Base-by-base conservation (phyloP, 2,888 invertebrate species). In the Perithous albicinctus region DNA sequence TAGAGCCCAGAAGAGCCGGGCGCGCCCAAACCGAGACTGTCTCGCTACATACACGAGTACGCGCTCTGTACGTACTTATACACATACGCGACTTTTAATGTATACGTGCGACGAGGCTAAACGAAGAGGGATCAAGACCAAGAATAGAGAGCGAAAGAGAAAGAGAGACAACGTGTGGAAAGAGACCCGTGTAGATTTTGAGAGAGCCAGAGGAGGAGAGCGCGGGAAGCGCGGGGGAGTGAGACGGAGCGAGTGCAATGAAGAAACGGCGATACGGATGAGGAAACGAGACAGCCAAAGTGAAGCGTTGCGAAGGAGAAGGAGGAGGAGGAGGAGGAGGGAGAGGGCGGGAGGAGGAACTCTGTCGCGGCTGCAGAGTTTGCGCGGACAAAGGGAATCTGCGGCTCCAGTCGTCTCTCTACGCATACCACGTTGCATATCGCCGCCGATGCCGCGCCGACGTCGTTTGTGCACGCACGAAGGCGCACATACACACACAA, bases 381-480 rank as follows among this genome's bases (percentile, higher is more conserved):
- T 92, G 91, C 90, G 91, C 90, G 90, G 90, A 92, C 92, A 92
- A 92, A 92, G 91, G 88, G 91, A 92, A 91, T 91, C 91, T 91
- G 92, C 88, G 90, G 91, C 91, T 91, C 87, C 89, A 87, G 87
- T 88, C 86, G 87, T 84, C 85, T 76, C 78, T 85, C 82, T 85
- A 87, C 89, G 89, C 90, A 89, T 76, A 82, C 82, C 88, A 89
- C 87, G 87, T 80, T 84, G 83, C 84, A 84, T 77, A 80, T 83
- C 59, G 29, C 69, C 66, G 83, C 64, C 66, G 83, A 80, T 41
- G 51, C 79, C 77, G 66, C 46, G 51, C 79, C 77, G 66, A 61
- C 51, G 75, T 67, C 77, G 81, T 63, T 63, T 61, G 69, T 82
- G 67, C 79, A 80, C 80, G 79, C 83, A 80, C 74, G 75, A 80